phyloP scores from a whole-genome alignment of 2,797 vertebrate genomes.

The Borostomias antarcticus region DNA sequence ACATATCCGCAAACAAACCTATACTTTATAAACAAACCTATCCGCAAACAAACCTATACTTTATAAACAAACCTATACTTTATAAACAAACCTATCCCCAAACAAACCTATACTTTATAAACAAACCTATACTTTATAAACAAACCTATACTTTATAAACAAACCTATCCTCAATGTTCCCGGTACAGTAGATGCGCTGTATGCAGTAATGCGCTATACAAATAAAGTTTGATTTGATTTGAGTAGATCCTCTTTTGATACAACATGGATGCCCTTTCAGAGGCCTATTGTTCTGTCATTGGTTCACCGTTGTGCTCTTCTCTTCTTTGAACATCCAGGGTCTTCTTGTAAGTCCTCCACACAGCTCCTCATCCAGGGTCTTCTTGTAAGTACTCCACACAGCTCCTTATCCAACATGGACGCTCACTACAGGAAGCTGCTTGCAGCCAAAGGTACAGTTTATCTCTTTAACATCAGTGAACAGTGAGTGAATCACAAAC shows the following conservation, averaged over 20 bases:
- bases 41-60: too few relatives aligned
- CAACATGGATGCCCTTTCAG: background rate
- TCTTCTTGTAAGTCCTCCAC: conserved; percentile 9
- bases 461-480: background rate
- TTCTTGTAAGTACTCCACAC: conserved; percentile 13
- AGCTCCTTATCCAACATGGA: conserved; percentile 22
- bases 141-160: too few relatives aligned
- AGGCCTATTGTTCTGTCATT: background rate
- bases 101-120: too few relatives aligned
- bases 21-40: too few relatives aligned
- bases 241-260: background rate
- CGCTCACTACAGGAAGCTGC: conserved; percentile 17
- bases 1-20: too few relatives aligned
- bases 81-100: too few relatives aligned
- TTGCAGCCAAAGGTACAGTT: conserved; percentile 25
- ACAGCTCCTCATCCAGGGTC: conserved; percentile 5
- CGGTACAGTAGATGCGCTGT: too few relatives aligned
- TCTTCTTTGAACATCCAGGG: conserved; percentile 10
- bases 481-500: conserved; percentile 13
- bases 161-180: too few relatives aligned
- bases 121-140: too few relatives aligned
- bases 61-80: too few relatives aligned
- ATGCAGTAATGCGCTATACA: too few relatives aligned
- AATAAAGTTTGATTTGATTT: too few relatives aligned
- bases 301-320: background rate